Evolutionary conservation across 2,113 vertebrate genomes (phyloP), one percentile per base, ranked within the genome.

Genomic region (Myotis brandtii): DNA sequence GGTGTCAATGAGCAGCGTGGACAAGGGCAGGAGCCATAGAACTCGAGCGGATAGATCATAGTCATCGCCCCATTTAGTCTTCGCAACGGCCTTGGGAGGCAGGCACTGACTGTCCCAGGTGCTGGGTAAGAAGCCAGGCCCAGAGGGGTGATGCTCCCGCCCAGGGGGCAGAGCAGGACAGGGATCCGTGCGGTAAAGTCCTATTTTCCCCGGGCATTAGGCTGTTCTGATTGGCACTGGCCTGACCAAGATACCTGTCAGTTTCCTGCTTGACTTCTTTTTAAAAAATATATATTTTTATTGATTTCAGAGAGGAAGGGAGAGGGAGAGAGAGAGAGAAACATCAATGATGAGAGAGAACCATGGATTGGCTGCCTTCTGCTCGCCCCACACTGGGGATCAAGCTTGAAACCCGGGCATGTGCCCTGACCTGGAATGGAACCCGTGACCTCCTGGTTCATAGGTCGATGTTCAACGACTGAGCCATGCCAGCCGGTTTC

Each of bases 181-280:
- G n/a, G 54, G 64, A 3, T n/a, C 43, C 23, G 0, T 0, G 10
- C 17, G 0, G 5, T 27, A 2, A 21, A n/a, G 7, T 17, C 27
- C 0, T 0, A 12, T 50, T 32, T 27, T 67, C 32, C n/a, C 70
- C 11, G 2, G 0, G 7, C 1, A 0, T 21, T 20, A 32, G 37
- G 67, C 2, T 62, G 37, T 13, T 27, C 37, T 21, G 6, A 14
- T 40, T n/a, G 91, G 84, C 40, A 4, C 10, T 6, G 32, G 34
- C 10, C 37, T 34, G 3, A 0, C 46, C 91, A 1, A 40, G 16
- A 20, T 1, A 21, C 69, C 69, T 16, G 25, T 16, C 0, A 1
- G n/a, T 27, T 46, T 46, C 72, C 25, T 73, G 23, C 59, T 23
- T 25, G 56, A 56, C 18, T 56, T 56, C 7, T 56, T 54, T 59